Evolutionary conservation across 2,888 invertebrate genomes (phyloP).

Genomic region (Dasysyrphus tricinctus): DNA sequence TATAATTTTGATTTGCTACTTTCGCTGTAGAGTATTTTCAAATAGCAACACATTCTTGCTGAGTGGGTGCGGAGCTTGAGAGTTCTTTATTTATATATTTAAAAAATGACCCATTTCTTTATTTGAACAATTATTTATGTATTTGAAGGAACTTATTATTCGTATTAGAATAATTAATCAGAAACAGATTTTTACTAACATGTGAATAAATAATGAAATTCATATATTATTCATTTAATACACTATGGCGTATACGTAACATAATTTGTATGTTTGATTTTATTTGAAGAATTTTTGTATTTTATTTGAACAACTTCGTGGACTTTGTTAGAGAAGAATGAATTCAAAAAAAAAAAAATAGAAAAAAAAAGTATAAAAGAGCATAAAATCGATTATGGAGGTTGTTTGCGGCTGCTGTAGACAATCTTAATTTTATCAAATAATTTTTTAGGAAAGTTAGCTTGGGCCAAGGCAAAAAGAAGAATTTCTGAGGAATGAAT

Average conservation of each 20-base stretch:
- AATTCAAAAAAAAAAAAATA: too few species aligned
- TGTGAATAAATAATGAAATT: conserved; percentile 13
- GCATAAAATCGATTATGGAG: too few species aligned
- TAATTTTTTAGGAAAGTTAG: too few species aligned
- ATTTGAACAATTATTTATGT: neutral
- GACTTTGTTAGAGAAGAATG: neutral
- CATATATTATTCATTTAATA: conserved; percentile 28
- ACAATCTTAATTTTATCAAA: too few species aligned
- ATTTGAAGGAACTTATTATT: neutral
- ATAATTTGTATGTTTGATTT: neutral
- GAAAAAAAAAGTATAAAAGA: too few species aligned
- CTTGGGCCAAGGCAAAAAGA: too few species aligned
- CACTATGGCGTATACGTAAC: conserved; percentile 65
- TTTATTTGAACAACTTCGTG: neutral
- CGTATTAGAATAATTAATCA: too few species aligned
- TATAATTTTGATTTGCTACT: neutral
- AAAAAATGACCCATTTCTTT: neutral
- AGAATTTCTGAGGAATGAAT: too few species aligned
- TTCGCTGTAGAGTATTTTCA: neutral
- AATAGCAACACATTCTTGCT: neutral
- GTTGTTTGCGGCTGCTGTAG: too few species aligned
- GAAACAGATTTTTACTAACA: neutral
- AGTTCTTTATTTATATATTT: neutral
- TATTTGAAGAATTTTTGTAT: neutral
- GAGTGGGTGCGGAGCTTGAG: conserved; percentile 2